Evolutionary conservation across 2,888 invertebrate species (phyloP), one percentile per base, ranked within the genome.

Genomic region (Lycophotia porphyrea): DNA sequence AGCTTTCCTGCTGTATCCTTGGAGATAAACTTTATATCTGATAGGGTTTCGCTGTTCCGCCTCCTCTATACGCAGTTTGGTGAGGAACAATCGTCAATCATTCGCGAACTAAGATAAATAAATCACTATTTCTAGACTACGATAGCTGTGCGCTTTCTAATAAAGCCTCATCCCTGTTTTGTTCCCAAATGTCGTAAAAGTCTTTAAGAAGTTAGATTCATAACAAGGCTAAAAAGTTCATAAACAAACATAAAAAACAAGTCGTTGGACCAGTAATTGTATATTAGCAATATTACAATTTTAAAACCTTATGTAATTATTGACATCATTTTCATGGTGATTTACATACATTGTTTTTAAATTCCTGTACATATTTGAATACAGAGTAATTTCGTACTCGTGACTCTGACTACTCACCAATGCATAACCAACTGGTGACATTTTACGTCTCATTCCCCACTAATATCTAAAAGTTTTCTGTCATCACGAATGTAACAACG

Each of bases 41-140:
- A 39, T 15, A n/a, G 58, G 9, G 34, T 52, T 60, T 31, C 52
- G 34, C 13, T 34, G 27, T n/a, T 63, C 4, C n/a, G 24, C 21
- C 36, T 49, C 24, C 18, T 27, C 18, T 44, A 18, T 55, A 21
- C 21, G 9, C 31, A 36, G 21, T 8, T 15, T 47, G 18, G 9
- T 39, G 24, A 27, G 9, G 39, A 55, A 42, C 39, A 49, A 9
- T 49, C 63, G 7, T 81, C 55, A 81, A 58, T 67, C 39, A 65
- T 82, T 42, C 21, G 34, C 34, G 75, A 58, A 74, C 75, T 34
- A 55, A 74, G 47, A 64, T 39, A 74, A 63, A 74, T 64, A 0
- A 55, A 27, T 47, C 5, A 42, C 9, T 74, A 27, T 5, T 72
- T 39, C 8, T 31, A 21, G 3, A 47, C 21, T 47, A 42, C 13